Conservation (phyloP, 2,888 invertebrate species). For the Seira musarum region DNA sequence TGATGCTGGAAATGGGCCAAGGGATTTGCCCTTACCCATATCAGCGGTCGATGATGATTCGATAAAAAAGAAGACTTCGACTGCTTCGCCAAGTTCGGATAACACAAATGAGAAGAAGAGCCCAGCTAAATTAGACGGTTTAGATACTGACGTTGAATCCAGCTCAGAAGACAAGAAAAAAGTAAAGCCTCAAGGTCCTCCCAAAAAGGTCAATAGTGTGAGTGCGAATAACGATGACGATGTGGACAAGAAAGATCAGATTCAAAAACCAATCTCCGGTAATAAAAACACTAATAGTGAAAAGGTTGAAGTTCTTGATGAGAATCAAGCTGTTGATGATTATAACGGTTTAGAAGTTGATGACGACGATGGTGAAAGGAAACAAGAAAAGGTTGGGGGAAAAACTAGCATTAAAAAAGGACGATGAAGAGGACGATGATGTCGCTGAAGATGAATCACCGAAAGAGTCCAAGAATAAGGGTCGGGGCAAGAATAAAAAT, state of each 20-base stretch:
- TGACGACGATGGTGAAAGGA: conserved; percentile 14
- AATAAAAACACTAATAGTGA: not conserved
- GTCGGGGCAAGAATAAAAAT: not conserved
- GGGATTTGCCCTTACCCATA: conserved; percentile 14
- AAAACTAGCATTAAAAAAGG: conserved; percentile 7
- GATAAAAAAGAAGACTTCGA: not conserved
- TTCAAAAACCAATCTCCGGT: not conserved
- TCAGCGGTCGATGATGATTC: not conserved
- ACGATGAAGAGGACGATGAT: not conserved
- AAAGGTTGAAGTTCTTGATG: not conserved
- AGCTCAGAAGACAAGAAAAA: not conserved
- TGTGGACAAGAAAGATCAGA: not conserved
- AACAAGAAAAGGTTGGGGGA: not conserved
- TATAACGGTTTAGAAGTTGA: conserved; percentile 4
- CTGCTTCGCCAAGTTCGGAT: not conserved
- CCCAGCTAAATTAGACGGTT: not conserved
- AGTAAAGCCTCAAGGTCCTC: not conserved
- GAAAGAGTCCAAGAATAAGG: not conserved
- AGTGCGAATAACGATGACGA: not conserved
- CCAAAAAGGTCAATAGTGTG: not conserved
- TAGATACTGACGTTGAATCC: not conserved
- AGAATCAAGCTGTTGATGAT: conserved; percentile 3
- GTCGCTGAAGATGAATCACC: conserved; percentile 19
- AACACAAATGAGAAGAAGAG: not conserved
- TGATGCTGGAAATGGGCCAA: not conserved